These are phyloP conservation scores for Iguana delicatissima DNA, from an alignment of 2,797 vertebrate species.

Conservation along the genomic window DNA sequence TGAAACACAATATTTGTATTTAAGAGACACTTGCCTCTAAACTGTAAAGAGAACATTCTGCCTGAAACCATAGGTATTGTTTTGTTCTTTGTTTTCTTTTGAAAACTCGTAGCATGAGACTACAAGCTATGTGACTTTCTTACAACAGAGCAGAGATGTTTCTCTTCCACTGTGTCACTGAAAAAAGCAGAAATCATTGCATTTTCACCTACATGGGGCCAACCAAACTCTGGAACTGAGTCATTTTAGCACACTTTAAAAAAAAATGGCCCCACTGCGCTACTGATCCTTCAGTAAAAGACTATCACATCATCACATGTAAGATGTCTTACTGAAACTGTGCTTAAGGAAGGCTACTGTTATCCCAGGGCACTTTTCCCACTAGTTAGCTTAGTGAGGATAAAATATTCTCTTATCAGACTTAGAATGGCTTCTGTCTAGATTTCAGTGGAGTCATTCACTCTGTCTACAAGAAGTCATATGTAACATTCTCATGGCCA, in stretches of 20 bases:
- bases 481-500: neutral
- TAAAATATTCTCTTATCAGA: neutral
- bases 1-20: accelerated
- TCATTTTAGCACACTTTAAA: neutral
- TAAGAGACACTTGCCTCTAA: neutral
- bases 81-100: neutral
- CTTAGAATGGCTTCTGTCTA: neutral
- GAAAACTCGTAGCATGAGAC: too few relatives aligned
- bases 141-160: neutral
- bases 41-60: neutral
- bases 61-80: neutral
- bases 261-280: neutral
- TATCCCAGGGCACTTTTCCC: neutral
- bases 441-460: neutral
- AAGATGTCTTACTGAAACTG: neutral
- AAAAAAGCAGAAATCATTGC: neutral
- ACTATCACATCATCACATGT: neutral
- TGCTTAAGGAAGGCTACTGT: neutral
- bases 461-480: neutral
- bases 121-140: neutral
- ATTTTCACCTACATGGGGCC: neutral
- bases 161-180: neutral
- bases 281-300: neutral
- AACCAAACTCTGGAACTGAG: neutral
- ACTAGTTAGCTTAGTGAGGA: neutral